A percentile compares a stretch with the other conserved stretches of the same genome.
Conservation (phyloP, 2,888 invertebrate species). For the Campoplex capitator region DNA sequence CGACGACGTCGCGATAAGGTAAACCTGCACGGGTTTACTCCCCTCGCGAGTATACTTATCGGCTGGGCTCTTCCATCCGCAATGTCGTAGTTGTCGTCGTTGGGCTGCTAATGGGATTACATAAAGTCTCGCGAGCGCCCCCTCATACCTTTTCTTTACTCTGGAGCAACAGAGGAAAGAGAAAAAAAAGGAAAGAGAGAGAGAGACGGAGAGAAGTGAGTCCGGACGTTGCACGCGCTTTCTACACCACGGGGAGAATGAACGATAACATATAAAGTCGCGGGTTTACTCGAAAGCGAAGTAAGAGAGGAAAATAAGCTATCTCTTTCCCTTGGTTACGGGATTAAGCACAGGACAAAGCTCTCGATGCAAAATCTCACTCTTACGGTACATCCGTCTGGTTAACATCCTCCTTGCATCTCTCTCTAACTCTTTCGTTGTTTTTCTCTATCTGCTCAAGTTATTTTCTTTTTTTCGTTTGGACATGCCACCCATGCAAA, state of each 20-base stretch:
- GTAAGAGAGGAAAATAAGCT: conserved; percentile 22
- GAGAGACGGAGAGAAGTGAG: not conserved
- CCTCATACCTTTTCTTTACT: conserved; percentile 43
- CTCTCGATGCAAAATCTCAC: conserved; percentile 60
- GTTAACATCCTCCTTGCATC: conserved; percentile 56
- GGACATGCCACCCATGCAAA: conserved; percentile 53
- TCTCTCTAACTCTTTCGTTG: not conserved
- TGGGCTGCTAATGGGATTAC: conserved; percentile 65
- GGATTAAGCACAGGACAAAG: conserved; percentile 58
- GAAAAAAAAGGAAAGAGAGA: conserved; percentile 12
- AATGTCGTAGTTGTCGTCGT: conserved; percentile 51
- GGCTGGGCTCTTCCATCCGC: conserved; percentile 53
- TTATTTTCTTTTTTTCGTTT: conserved; percentile 30
- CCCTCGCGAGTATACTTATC: conserved; percentile 56
- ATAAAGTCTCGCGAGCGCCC: conserved; percentile 58
- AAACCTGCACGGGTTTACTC: conserved; percentile 33
- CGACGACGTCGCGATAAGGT: conserved; percentile 21
- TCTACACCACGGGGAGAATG: conserved; percentile 58
- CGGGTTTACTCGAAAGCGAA: conserved; percentile 52
- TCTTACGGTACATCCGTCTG: conserved; percentile 66
- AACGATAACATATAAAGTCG: conserved; percentile 65
- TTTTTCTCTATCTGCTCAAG: conserved; percentile 2
- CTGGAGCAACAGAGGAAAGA: not conserved
- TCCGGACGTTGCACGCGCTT: conserved; percentile 58
- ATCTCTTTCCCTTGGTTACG: conserved; percentile 45